Conservation (phyloP, 1,140 invertebrate species). For the Cardiocondyla obscurior region DNA sequence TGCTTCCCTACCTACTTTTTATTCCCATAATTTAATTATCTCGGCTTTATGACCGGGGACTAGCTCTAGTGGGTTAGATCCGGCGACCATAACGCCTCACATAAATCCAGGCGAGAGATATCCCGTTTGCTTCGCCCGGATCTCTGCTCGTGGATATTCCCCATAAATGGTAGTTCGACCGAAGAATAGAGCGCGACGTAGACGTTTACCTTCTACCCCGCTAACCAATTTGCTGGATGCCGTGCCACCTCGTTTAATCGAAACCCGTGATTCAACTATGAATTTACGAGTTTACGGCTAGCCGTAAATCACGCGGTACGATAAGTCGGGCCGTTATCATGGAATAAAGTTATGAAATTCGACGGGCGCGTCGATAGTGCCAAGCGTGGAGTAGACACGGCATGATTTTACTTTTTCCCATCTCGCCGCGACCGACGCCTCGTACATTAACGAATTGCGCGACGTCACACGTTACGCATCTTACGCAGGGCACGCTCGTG, state of each 20-base stretch:
- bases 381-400: not conserved
- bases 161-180: slow-evolving; percentile 59
- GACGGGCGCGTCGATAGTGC: not conserved
- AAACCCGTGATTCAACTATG: slow-evolving; percentile 44
- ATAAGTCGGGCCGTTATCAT: slow-evolving; percentile 24
- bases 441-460: not conserved
- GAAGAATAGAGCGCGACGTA: slow-evolving; percentile 34
- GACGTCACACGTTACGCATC: not conserved
- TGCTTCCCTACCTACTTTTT: slow-evolving; percentile 66
- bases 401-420: slow-evolving; percentile 4
- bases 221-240: slow-evolving; percentile 39
- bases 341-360: not conserved
- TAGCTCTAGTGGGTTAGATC: slow-evolving; percentile 73
- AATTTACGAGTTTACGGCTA: slow-evolving; percentile 51
- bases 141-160: slow-evolving; percentile 57
- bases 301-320: not conserved
- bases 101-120: slow-evolving; percentile 73
- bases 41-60: slow-evolving; percentile 75
- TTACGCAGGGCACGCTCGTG: not conserved
- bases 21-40: slow-evolving; percentile 82
- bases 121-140: slow-evolving; percentile 61
- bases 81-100: slow-evolving; percentile 72
- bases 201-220: slow-evolving; percentile 21
- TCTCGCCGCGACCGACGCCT: not conserved
- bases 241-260: not conserved